Evolutionary conservation across 2,113 vertebrate species (phyloP).

Genomic region (Pitta sordida): DNA sequence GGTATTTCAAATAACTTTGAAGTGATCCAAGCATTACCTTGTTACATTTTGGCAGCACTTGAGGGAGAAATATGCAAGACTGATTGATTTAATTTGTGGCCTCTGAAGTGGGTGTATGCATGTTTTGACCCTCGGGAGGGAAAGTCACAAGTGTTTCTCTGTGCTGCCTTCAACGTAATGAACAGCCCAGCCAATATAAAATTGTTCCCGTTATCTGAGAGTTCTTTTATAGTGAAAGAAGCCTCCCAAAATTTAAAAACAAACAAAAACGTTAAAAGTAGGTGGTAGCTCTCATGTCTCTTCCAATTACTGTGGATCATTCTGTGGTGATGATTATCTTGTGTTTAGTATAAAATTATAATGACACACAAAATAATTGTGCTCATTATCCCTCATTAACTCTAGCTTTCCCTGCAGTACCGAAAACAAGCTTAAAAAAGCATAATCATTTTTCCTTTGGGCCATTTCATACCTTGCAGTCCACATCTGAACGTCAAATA

Average conservation of each 20-base stretch:
- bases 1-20: background rate
- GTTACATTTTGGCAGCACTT: conserved; percentile 12
- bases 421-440: background rate
- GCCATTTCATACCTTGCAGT: background rate
- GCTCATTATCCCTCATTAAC: background rate
- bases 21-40: background rate
- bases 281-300: background rate
- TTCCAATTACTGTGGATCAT: background rate
- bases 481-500: background rate
- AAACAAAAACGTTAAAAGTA: background rate
- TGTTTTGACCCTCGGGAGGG: conserved; percentile 3
- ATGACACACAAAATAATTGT: background rate
- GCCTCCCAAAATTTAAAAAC: background rate
- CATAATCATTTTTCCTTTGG: background rate
- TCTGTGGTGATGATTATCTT: background rate
- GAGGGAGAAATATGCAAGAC: background rate
- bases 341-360: background rate
- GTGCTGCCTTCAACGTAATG: conserved; percentile 14
- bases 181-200: background rate
- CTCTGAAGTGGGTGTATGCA: conserved; percentile 16
- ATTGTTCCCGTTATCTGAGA: background rate
- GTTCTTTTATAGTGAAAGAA: background rate
- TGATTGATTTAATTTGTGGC: conserved; percentile 39
- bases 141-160: conserved; percentile 6
- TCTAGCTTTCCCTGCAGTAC: background rate